Evolutionary conservation across 2,888 invertebrate species (phyloP).

Genomic region (Digitonthophagus gazella): DNA sequence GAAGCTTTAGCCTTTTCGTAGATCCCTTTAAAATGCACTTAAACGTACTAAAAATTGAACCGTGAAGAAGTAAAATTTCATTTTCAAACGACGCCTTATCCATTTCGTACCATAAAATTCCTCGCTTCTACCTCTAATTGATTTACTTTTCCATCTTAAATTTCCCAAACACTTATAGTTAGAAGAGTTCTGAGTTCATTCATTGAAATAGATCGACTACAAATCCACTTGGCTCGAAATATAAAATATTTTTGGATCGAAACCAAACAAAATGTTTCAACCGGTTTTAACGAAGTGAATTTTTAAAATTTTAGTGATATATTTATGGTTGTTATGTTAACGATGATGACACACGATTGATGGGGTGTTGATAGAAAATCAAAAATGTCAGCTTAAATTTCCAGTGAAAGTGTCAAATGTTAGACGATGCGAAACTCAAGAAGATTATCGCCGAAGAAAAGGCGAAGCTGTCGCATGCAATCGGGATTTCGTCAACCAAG

Average conservation of each 20-base stretch:
- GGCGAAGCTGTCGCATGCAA: background rate
- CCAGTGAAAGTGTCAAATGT: background rate
- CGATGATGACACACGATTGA: too few species aligned
- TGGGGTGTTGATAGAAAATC: too few species aligned
- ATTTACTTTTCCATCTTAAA: too few species aligned
- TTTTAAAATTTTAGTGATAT: too few species aligned
- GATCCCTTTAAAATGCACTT: background rate
- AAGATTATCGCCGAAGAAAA: slow-evolving; percentile 5
- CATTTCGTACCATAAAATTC: too few species aligned
- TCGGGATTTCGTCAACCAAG: slow-evolving; percentile 29
- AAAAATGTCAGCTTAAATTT: background rate
- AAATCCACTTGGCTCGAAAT: background rate
- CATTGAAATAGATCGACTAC: background rate
- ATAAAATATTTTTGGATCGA: background rate
- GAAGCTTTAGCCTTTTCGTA: background rate
- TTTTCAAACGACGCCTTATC: too few species aligned
- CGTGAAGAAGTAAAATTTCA: background rate
- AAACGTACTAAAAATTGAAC: too few species aligned
- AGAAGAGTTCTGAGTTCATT: too few species aligned
- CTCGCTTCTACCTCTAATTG: too few species aligned
- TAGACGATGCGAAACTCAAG: background rate
- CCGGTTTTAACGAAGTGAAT: too few species aligned
- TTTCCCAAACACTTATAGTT: background rate
- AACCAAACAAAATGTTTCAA: too few species aligned
- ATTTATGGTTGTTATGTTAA: too few species aligned